Percentiles rank a stretch among this genome's conserved stretches.
phyloP scores from a whole-genome alignment of 2,797 vertebrate genomes.

The Kryptopterus vitreolus region DNA sequence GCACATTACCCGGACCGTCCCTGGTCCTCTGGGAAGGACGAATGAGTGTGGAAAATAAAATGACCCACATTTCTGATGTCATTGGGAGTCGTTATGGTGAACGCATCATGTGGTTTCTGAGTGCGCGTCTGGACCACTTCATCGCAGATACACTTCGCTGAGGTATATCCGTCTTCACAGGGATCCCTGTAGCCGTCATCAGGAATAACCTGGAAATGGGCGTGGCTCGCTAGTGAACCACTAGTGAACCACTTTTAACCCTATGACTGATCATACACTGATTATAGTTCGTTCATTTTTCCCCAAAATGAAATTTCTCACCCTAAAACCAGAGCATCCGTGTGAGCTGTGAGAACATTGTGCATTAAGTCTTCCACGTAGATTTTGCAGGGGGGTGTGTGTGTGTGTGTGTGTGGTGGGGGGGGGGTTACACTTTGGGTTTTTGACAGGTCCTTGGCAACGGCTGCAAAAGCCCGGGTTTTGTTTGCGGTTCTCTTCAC shows the following conservation, averaged over 20 bases:
- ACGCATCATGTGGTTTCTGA: slow-evolving; percentile 10
- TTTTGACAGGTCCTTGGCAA: slow-evolving; percentile 40
- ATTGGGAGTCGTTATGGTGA: slow-evolving; percentile 29
- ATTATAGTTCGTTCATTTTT: no score
- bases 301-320: no score
- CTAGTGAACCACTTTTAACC: no score
- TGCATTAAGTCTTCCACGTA: slow-evolving; percentile 29
- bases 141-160: no score
- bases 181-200: no score
- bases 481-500: slow-evolving; percentile 41
- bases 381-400: slow-evolving; percentile 10
- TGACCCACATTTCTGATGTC: slow-evolving; percentile 31
- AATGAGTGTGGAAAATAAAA: slow-evolving; percentile 31
- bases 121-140: not conserved
- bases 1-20: slow-evolving; percentile 43
- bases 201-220: no score
- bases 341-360: no score
- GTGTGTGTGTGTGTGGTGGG: no score
- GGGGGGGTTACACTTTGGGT: slow-evolving; percentile 29
- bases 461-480: slow-evolving; percentile 16
- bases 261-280: no score
- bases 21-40: slow-evolving; percentile 18
- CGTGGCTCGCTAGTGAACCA: no score
- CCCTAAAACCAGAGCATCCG: no score
- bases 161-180: no score